A percentile compares a stretch with the other conserved stretches of the same genome.
Conservation (phyloP, 1,140 invertebrate species). For the Neodiprion lecontei region DNA sequence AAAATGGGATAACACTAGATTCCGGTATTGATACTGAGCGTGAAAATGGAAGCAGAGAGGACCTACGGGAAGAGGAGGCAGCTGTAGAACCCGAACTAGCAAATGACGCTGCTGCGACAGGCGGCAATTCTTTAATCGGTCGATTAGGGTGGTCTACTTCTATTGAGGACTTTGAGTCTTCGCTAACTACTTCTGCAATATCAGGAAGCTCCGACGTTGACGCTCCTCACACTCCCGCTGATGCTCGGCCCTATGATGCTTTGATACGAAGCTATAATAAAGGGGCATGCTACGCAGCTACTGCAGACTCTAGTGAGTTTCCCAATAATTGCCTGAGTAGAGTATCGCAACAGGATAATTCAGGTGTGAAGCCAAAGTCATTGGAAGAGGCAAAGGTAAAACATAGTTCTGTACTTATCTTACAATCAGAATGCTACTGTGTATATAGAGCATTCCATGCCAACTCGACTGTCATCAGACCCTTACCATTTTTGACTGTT, state of each 20-base stretch:
- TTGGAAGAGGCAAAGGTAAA: constrained; percentile 24
- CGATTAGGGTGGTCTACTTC: constrained; percentile 73
- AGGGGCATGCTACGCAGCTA: constrained; percentile 58
- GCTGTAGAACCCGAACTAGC: constrained; percentile 30
- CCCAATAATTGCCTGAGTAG: constrained; percentile 57
- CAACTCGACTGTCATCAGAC: no score
- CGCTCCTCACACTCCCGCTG: constrained; percentile 41
- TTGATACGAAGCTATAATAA: constrained; percentile 65
- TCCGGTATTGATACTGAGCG: constrained; percentile 28
- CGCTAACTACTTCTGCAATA: constrained; percentile 43
- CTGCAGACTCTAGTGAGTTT: constrained; percentile 70
- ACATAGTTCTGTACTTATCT: neutral
- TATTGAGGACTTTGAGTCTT: constrained; percentile 65
- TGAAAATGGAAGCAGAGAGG: constrained; percentile 21
- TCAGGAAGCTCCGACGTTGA: constrained; percentile 41
- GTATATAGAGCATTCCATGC: no score
- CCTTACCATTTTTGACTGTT: no score
- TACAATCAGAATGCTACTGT: no score
- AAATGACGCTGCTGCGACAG: constrained; percentile 30
- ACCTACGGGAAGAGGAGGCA: constrained; percentile 27
- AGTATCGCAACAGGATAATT: constrained; percentile 18
- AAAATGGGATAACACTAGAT: constrained; percentile 20
- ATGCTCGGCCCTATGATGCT: constrained; percentile 60
- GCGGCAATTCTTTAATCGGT: constrained; percentile 72
- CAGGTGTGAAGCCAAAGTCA: constrained; percentile 16